Conservation (phyloP, 2,113 vertebrate genomes). For the Nestor notabilis region DNA sequence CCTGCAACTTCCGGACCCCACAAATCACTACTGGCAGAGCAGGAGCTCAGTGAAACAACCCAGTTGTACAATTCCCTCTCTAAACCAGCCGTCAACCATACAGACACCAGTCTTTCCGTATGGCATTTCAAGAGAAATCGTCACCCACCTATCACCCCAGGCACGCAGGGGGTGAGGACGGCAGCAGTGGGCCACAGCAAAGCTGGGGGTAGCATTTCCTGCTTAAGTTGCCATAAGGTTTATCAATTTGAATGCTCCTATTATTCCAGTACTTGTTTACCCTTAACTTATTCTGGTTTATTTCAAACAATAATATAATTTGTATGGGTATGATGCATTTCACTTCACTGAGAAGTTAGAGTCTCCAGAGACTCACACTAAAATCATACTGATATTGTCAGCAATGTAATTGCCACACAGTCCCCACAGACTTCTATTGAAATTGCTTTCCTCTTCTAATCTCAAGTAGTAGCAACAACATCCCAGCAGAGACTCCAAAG, state of each 20-base stretch:
- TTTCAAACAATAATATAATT: slow-evolving; percentile 55
- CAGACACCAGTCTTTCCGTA: not conserved
- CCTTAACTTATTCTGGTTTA: slow-evolving; percentile 9
- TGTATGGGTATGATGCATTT: slow-evolving; percentile 49
- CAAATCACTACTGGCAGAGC: not conserved
- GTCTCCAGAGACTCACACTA: slow-evolving; percentile 39
- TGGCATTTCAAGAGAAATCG: not conserved
- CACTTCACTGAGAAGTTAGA: slow-evolving; percentile 32
- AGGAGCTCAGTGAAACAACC: not conserved
- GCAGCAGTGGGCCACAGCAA: not conserved
- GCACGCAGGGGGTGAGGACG: not conserved
- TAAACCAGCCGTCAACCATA: not conserved
- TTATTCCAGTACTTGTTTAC: not conserved
- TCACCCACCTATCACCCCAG: not conserved
- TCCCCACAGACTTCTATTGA: slow-evolving; percentile 66
- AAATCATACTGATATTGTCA: slow-evolving; percentile 65
- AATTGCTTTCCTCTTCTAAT: slow-evolving; percentile 72
- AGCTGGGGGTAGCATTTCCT: not conserved
- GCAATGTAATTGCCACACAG: slow-evolving; percentile 60
- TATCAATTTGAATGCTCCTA: not conserved
- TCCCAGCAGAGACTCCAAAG: slow-evolving; percentile 62
- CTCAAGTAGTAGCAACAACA: slow-evolving; percentile 64
- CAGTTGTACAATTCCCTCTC: not conserved
- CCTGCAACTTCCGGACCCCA: not conserved
- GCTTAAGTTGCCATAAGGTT: not conserved